A percentile compares a stretch with the other conserved stretches of the same genome.
Conservation (phyloP, 35 echinoderm and acorn worm species). For the Ophioderma brevispina region DNA sequence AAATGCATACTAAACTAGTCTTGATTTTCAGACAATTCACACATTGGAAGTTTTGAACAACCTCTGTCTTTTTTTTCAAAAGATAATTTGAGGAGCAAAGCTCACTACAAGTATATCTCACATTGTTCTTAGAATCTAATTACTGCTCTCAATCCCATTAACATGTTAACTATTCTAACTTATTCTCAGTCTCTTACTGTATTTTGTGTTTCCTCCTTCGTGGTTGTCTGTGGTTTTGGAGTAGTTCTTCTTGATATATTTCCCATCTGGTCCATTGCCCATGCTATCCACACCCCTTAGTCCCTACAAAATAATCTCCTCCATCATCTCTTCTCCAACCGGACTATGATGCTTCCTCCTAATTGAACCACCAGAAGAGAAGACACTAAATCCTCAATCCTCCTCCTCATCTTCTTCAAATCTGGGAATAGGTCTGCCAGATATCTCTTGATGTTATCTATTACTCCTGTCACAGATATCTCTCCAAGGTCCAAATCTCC, state of each 20-base stretch:
- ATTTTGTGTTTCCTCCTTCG: not conserved
- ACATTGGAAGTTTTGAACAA: too few species aligned
- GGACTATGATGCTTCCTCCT: not conserved
- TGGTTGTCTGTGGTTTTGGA: not conserved
- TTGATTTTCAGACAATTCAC: too few species aligned
- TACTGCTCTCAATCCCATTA: too few species aligned
- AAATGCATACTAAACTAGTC: too few species aligned
- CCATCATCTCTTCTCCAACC: not conserved
- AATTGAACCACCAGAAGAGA: not conserved
- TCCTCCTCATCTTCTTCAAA: not conserved
- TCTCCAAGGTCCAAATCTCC: not conserved
- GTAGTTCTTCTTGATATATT: too few species aligned
- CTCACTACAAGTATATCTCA: too few species aligned
- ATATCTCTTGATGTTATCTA: not conserved
- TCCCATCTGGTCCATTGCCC: not conserved
- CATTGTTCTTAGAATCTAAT: too few species aligned
- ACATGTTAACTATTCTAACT: too few species aligned
- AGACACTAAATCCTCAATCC: not conserved
- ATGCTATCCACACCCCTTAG: not conserved
- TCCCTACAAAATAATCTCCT: not conserved
- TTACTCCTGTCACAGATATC: not conserved
- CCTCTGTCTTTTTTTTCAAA: too few species aligned
- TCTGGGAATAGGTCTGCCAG: not conserved
- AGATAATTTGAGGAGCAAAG: too few species aligned
- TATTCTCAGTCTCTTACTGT: too few species aligned